Percentiles rank a stretch among this genome's conserved stretches.
These are phyloP conservation scores for Pogonophryne albipinna DNA, from an alignment of 2,797 vertebrate genomes.

Conservation along the genomic window DNA sequence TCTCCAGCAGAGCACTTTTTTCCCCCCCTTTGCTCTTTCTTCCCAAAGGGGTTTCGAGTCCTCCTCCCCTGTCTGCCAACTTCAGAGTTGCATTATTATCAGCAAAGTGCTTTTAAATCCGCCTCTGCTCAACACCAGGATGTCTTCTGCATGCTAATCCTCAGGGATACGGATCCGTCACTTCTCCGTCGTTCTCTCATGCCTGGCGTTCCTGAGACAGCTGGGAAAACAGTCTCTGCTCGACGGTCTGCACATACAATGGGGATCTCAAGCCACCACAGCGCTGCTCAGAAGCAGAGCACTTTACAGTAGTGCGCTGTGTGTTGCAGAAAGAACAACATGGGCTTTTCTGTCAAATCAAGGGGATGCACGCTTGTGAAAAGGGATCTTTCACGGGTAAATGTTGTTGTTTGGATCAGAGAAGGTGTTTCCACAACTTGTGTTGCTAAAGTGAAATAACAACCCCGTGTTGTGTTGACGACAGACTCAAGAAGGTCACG, in stretches of 20 bases:
- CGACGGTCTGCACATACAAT: conserved; percentile 57
- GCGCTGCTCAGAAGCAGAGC: conserved; percentile 16
- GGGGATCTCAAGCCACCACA: conserved; percentile 55
- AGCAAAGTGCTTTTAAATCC: conserved; percentile 87
- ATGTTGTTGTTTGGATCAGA: conserved; percentile 17
- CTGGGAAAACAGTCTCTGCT: conserved; percentile 85
- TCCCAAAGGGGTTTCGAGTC: conserved; percentile 47
- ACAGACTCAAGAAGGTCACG: not conserved
- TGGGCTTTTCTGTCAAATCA: conserved; percentile 9
- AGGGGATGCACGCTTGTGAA: not conserved
- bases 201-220: conserved; percentile 84
- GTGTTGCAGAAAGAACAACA: conserved; percentile 27
- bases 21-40: conserved; percentile 10
- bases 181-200: conserved; percentile 81
- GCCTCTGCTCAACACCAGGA: conserved; percentile 80
- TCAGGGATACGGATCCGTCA: conserved; percentile 81
- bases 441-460: not conserved
- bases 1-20: conserved; percentile 42
- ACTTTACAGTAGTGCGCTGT: conserved; percentile 47
- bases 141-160: conserved; percentile 86
- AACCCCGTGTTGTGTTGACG: not conserved
- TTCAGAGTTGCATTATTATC: conserved; percentile 84
- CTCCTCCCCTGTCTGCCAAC: conserved; percentile 60
- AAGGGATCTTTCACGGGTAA: not conserved
- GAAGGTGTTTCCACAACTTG: not conserved